Conservation (phyloP, 2,113 vertebrate species). For the Nycticebus coucang region DNA sequence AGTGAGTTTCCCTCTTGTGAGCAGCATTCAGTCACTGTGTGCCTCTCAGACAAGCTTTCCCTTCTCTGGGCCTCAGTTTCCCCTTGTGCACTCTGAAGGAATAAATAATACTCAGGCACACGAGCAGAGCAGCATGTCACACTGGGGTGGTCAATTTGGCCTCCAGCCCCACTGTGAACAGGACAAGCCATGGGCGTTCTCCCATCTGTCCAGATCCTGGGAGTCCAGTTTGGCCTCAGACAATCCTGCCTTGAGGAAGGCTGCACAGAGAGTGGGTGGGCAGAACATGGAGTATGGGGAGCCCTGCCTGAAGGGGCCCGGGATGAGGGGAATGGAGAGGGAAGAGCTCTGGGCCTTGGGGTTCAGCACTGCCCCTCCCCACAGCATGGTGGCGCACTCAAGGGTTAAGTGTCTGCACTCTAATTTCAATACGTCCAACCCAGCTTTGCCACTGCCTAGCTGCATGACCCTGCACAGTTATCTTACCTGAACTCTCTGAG, state of each 20-base stretch:
- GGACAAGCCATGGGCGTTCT: not conserved
- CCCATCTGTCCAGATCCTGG: not conserved
- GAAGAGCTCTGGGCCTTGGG: not conserved
- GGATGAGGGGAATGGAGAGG: not conserved
- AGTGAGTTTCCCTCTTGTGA: not conserved
- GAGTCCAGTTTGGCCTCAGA: not conserved
- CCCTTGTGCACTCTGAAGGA: not conserved
- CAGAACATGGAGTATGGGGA: not conserved
- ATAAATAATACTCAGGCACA: not conserved
- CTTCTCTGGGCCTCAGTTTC: not conserved
- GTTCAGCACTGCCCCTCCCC: not conserved
- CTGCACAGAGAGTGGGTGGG: not conserved
- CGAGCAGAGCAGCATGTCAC: rapidly evolving
- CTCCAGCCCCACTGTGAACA: not conserved
- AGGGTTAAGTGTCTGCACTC: not conserved
- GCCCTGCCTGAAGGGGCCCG: not conserved
- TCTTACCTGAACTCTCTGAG: not conserved
- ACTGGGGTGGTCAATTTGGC: not conserved
- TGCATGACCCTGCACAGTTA: not conserved
- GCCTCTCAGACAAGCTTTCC: not conserved
- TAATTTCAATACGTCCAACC: not conserved
- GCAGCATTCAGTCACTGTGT: not conserved
- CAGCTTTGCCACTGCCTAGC: not conserved
- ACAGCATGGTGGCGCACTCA: not conserved
- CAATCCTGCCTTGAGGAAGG: not conserved